Conservation (phyloP, 1,140 invertebrate genomes). For the Lasioglossum albipes region DNA sequence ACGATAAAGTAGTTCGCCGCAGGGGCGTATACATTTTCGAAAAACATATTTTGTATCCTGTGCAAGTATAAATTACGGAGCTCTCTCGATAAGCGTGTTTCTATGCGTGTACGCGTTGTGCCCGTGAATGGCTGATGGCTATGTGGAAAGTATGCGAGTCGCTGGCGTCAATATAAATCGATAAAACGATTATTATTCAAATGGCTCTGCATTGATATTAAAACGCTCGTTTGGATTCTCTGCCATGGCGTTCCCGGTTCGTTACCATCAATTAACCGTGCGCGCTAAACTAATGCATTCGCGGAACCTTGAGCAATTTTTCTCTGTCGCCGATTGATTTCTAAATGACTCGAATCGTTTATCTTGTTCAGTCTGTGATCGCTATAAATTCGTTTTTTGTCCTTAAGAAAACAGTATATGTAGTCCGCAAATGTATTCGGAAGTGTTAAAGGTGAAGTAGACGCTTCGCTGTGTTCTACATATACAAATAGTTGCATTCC, state of each 20-base stretch:
- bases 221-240: constrained; percentile 20
- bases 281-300: not conserved
- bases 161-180: constrained; percentile 11
- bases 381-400: no score
- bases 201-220: constrained; percentile 13
- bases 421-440: no score
- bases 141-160: not conserved
- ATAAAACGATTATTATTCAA: constrained; percentile 38
- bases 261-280: constrained; percentile 28
- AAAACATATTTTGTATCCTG: not conserved
- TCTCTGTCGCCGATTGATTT: not conserved
- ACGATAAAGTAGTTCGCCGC: constrained; percentile 13
- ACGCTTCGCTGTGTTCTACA: no score
- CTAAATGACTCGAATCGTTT: not conserved
- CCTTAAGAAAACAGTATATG: no score
- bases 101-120: not conserved
- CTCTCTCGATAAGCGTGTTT: not conserved
- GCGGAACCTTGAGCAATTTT: constrained; percentile 7
- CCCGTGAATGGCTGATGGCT: no score
- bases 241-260: constrained; percentile 1
- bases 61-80: not conserved
- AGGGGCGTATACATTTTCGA: not conserved
- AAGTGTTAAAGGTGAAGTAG: no score
- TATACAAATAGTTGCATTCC: no score
- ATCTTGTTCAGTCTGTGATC: no score